Percentiles rank a stretch among this genome's conserved stretches.
These are phyloP conservation scores for Tanytarsus gracilentus DNA, from an alignment of 2,888 invertebrate genomes.

Conservation along the genomic window DNA sequence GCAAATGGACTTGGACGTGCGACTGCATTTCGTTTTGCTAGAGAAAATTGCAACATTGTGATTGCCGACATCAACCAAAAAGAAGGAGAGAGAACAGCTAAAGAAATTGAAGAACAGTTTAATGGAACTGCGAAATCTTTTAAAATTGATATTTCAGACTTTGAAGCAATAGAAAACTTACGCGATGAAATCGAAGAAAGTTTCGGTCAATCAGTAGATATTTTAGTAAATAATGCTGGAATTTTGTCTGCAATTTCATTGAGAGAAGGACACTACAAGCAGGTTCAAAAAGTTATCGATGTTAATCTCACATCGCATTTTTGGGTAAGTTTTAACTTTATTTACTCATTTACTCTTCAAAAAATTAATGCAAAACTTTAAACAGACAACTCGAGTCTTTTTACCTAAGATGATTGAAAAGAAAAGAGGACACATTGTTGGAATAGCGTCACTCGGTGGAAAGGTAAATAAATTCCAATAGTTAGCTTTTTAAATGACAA, in stretches of 20 bases:
- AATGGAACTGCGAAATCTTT: not conserved
- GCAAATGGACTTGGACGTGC: slow-evolving; percentile 46
- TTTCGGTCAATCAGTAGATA: slow-evolving; percentile 42
- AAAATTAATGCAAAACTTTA: not conserved
- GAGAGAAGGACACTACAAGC: slow-evolving; percentile 39
- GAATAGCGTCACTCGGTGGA: slow-evolving; percentile 43
- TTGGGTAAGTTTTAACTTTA: slow-evolving; percentile 38
- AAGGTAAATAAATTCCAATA: slow-evolving; percentile 30
- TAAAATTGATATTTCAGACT: slow-evolving; percentile 39
- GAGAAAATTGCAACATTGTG: slow-evolving; percentile 42
- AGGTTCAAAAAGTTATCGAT: slow-evolving; percentile 42
- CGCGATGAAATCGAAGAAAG: slow-evolving; percentile 38
- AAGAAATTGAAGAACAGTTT: slow-evolving; percentile 35
- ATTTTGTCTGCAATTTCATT: slow-evolving; percentile 42
- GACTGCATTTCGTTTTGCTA: slow-evolving; percentile 41
- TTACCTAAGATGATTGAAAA: slow-evolving; percentile 43
- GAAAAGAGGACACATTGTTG: slow-evolving; percentile 44
- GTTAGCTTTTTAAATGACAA: not conserved
- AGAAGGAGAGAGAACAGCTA: slow-evolving; percentile 40
- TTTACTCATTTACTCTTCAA: not conserved
- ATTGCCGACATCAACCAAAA: slow-evolving; percentile 41
- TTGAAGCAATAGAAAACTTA: slow-evolving; percentile 38
- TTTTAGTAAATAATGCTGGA: slow-evolving; percentile 45
- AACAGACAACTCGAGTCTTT: slow-evolving; percentile 43
- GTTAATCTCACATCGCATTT: slow-evolving; percentile 44